phyloP scores from a whole-genome alignment of 1,140 invertebrate genomes.

The Musca vetustissima region DNA sequence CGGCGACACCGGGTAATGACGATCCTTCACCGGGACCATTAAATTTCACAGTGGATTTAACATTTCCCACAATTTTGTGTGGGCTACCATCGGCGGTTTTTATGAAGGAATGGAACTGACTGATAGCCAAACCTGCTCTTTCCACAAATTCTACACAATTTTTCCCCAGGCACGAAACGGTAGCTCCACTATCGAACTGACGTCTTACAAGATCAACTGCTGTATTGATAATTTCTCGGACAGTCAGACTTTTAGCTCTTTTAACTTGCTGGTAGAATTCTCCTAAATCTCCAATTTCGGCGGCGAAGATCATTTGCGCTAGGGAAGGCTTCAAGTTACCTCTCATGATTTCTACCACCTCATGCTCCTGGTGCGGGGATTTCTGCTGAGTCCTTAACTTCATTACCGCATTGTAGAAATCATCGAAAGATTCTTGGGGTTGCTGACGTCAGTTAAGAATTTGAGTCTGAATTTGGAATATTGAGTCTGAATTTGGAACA shows the following conservation, averaged over 20 bases:
- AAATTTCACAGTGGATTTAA: not conserved
- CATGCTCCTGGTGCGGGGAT: not conserved
- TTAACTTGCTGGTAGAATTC: not conserved
- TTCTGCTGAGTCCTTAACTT: not conserved
- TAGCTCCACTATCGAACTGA: conserved; percentile 3
- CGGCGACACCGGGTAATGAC: conserved; percentile 7
- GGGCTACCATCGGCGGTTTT: conserved; percentile 3
- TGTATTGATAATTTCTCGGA: no score
- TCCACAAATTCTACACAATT: not conserved
- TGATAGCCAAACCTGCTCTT: not conserved
- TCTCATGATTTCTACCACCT: not conserved
- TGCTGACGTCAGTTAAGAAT: not conserved
- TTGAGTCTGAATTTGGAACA: no score
- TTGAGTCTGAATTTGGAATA: not conserved
- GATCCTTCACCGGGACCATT: not conserved
- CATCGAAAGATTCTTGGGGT: not conserved
- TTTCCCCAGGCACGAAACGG: not conserved
- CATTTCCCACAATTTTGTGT: not conserved
- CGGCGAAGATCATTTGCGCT: not conserved
- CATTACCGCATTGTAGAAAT: not conserved
- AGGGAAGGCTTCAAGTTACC: not conserved
- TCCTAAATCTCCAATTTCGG: not conserved
- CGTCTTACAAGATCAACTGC: no score
- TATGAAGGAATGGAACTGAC: not conserved
- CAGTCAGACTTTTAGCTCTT: not conserved